These are phyloP conservation scores for Peromyscus aztecus DNA, from an alignment of 2,797 vertebrate genomes.

Conservation along the genomic window DNA sequence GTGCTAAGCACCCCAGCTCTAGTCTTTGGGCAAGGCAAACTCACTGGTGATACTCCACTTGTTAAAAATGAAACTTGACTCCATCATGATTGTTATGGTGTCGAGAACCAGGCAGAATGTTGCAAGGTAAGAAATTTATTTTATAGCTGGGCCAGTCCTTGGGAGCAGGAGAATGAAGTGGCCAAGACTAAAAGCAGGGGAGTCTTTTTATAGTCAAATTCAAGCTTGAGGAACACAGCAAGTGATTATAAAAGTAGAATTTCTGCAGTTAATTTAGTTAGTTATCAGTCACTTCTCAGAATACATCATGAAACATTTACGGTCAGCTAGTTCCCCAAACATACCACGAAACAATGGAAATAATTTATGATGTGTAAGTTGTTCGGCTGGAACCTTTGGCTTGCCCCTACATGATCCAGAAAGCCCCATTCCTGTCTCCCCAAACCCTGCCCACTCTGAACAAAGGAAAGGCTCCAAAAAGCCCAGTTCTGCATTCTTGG, in stretches of 20 bases:
- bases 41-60: background rate
- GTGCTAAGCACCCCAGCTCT: slow-evolving; percentile 3
- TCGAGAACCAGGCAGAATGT: too few relatives aligned
- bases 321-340: background rate
- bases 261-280: background rate
- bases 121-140: too few relatives aligned
- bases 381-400: background rate
- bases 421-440: background rate
- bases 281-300: background rate
- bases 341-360: background rate
- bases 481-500: background rate
- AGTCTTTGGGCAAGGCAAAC: background rate
- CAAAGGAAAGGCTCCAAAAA: background rate
- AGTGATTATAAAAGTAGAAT: background rate
- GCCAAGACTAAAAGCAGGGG: background rate
- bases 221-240: background rate
- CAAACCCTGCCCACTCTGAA: background rate
- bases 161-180: background rate
- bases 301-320: background rate
- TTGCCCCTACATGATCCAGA: background rate
- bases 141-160: too few relatives aligned
- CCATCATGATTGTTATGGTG: background rate
- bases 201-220: background rate
- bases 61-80: slow-evolving; percentile 1
- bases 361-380: background rate